phyloP scores from a whole-genome alignment of 2,888 invertebrate species.

The Drosophila algonquin region DNA sequence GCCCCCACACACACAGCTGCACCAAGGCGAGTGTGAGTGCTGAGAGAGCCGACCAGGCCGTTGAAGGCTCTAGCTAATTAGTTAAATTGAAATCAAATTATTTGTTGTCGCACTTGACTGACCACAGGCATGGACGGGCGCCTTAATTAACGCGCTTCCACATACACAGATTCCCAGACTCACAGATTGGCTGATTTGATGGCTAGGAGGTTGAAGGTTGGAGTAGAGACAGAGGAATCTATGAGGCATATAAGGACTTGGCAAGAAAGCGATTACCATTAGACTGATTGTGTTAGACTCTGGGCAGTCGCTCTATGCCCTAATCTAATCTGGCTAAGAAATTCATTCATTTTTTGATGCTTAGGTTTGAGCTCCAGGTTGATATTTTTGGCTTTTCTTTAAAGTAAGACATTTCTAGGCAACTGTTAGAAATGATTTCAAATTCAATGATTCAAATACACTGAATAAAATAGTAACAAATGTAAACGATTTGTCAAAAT shows the following conservation, averaged over 20 bases:
- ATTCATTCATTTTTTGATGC: no score
- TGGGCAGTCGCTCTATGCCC: neutral
- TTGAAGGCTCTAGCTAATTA: slow-evolving; percentile 80
- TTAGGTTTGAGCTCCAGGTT: no score
- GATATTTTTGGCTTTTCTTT: no score
- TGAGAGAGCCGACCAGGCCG: slow-evolving; percentile 42
- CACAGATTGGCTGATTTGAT: neutral
- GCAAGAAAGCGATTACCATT: slow-evolving; percentile 37
- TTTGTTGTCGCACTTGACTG: slow-evolving; percentile 82
- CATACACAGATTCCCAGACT: slow-evolving; percentile 22
- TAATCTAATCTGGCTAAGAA: neutral
- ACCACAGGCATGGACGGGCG: slow-evolving; percentile 65
- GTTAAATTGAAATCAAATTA: slow-evolving; percentile 83
- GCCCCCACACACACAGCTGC: slow-evolving; percentile 25
- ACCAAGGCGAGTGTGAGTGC: neutral
- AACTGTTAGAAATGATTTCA: no score
- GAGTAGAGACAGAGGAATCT: neutral
- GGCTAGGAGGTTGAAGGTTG: neutral
- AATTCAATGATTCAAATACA: no score
- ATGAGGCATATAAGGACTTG: neutral
- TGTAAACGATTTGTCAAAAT: no score
- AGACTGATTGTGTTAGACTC: slow-evolving; percentile 45
- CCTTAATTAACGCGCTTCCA: slow-evolving; percentile 77
- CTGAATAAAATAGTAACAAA: no score
- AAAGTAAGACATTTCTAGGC: no score